Conservation (phyloP, 2,797 vertebrate genomes). For the Sebastes dallii region DNA sequence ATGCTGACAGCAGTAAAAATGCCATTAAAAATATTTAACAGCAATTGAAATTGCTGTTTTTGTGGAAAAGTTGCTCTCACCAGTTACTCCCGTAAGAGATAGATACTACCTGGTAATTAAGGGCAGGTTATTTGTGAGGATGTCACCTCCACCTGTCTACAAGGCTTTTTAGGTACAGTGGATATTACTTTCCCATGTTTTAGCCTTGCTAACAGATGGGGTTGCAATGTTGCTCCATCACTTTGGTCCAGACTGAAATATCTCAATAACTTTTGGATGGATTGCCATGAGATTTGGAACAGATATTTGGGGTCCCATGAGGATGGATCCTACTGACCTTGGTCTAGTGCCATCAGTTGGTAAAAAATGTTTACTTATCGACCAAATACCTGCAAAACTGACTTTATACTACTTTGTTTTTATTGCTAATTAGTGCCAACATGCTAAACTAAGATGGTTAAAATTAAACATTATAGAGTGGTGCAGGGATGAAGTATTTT, state of each 20-base stretch:
- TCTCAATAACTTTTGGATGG: too few relatives aligned
- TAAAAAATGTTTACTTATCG: neutral
- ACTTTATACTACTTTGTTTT: neutral
- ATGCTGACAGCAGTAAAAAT: neutral
- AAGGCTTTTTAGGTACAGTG: neutral
- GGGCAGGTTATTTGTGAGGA: neutral
- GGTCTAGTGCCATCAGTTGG: neutral
- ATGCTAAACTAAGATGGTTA: neutral
- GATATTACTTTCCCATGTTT: neutral
- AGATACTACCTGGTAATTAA: neutral
- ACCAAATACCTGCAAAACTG: neutral
- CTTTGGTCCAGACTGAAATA: neutral
- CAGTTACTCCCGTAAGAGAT: neutral
- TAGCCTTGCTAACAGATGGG: neutral
- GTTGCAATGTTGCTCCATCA: neutral
- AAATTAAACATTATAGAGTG: neutral
- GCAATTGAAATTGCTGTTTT: neutral
- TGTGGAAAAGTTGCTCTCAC: neutral
- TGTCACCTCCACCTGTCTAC: neutral
- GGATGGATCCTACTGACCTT: neutral
- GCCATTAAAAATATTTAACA: neutral
- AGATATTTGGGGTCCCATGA: neutral
- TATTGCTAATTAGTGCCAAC: neutral
- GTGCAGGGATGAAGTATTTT: too few relatives aligned
- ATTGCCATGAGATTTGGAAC: neutral